Evolutionary conservation across 2,113 vertebrate species (phyloP).

Genomic region (Leuciscus idus): DNA sequence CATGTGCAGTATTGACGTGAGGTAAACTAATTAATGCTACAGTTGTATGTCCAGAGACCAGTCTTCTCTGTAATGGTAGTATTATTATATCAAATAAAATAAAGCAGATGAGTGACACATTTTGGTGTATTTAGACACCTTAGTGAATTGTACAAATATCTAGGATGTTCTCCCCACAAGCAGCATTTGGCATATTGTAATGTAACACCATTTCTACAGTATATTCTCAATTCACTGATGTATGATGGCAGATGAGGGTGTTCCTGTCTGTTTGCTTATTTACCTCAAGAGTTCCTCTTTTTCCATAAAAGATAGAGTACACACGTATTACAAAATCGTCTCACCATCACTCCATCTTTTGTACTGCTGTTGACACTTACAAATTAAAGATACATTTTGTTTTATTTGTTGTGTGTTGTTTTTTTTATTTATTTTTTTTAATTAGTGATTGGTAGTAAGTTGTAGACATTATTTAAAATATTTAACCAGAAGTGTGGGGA

Average conservation of each 20-base stretch:
- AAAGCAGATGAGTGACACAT: constrained; percentile 82
- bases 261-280: constrained; percentile 99
- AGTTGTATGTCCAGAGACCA: constrained; percentile 89
- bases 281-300: constrained; percentile 99
- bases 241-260: constrained; percentile 83
- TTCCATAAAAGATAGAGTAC: constrained; percentile 85
- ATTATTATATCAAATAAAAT: constrained; percentile 88
- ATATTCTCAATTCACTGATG: constrained; percentile 79
- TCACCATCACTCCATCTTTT: constrained; percentile 99
- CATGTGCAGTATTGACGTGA: constrained; percentile 99
- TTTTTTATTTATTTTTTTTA: constrained; percentile 42
- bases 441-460: background rate
- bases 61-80: constrained; percentile 89
- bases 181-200: constrained; percentile 88
- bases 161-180: constrained; percentile 83
- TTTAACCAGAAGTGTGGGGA: background rate
- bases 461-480: background rate
- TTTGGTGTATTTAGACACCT: constrained; percentile 86
- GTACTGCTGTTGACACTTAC: constrained; percentile 99
- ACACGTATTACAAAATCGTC: constrained; percentile 70
- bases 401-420: constrained; percentile 82
- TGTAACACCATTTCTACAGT: constrained; percentile 85
- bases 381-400: constrained; percentile 99
- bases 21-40: constrained; percentile 91
- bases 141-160: constrained; percentile 80